These are phyloP conservation scores for Biston stratarius DNA, from an alignment of 2,888 invertebrate species.

Conservation along the genomic window DNA sequence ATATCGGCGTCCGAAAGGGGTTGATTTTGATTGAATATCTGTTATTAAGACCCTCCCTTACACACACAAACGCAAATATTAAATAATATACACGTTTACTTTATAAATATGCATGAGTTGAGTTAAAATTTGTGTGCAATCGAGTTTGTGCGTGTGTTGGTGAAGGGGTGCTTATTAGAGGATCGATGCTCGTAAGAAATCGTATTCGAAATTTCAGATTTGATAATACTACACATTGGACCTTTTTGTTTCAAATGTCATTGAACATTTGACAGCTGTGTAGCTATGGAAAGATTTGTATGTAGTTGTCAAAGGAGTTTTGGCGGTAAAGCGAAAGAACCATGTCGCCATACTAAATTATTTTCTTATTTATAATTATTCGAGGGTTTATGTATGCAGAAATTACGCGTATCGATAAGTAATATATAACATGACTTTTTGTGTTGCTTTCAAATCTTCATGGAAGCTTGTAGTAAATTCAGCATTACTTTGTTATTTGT, in stretches of 20 bases:
- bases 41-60: slow-evolving; percentile 81
- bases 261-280: background rate
- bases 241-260: background rate
- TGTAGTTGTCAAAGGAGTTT: background rate
- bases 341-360: too few relatives aligned
- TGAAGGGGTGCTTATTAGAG: slow-evolving; percentile 43
- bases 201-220: slow-evolving; percentile 34
- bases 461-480: too few relatives aligned
- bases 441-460: too few relatives aligned
- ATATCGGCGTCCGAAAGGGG: slow-evolving; percentile 82
- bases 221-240: slow-evolving; percentile 16
- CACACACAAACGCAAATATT: slow-evolving; percentile 76
- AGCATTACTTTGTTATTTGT: too few relatives aligned
- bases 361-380: too few relatives aligned
- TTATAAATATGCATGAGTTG: slow-evolving; percentile 86
- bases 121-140: slow-evolving; percentile 73
- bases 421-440: too few relatives aligned
- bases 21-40: slow-evolving; percentile 87
- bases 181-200: slow-evolving; percentile 47
- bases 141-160: slow-evolving; percentile 51
- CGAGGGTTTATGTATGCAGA: too few relatives aligned
- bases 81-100: slow-evolving; percentile 82
- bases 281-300: too few relatives aligned
- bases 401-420: too few relatives aligned
- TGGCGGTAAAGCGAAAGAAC: too few relatives aligned